Conservation (phyloP, 2,113 vertebrate genomes). For the Dasypus novemcinctus region DNA sequence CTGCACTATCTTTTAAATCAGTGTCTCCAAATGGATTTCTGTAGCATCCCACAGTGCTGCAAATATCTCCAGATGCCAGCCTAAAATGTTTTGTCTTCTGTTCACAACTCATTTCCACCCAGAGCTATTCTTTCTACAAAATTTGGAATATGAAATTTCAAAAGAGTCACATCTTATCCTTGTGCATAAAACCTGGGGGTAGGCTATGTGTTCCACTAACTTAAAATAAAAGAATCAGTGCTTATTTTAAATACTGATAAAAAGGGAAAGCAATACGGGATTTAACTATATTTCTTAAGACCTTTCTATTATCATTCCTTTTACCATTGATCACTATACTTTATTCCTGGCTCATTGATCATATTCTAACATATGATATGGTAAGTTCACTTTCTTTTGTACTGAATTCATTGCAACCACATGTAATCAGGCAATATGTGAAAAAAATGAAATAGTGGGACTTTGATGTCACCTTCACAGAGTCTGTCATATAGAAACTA, state of each 20-base stretch:
- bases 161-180: background rate
- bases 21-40: background rate
- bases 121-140: constrained; percentile 19
- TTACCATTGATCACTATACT: background rate
- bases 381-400: constrained; percentile 33
- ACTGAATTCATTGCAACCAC: constrained; percentile 5
- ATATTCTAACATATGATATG: constrained; percentile 34
- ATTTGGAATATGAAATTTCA: constrained; percentile 27
- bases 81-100: constrained; percentile 19
- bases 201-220: constrained; percentile 17
- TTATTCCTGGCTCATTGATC: constrained; percentile 33
- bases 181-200: constrained; percentile 5
- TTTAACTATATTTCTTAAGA: constrained; percentile 17
- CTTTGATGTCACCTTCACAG: constrained; percentile 36
- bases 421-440: constrained; percentile 27
- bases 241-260: constrained; percentile 41
- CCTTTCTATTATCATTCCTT: constrained; percentile 41
- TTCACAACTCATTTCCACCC: background rate
- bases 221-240: constrained; percentile 2
- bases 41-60: background rate
- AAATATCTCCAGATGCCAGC: background rate
- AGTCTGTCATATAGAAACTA: constrained; percentile 28
- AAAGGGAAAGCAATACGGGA: background rate
- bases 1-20: background rate
- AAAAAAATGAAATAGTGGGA: constrained; percentile 9